These are phyloP conservation scores for Aspidiotus destructor DNA, from an alignment of 2,888 invertebrate species.

Conservation along the genomic window DNA sequence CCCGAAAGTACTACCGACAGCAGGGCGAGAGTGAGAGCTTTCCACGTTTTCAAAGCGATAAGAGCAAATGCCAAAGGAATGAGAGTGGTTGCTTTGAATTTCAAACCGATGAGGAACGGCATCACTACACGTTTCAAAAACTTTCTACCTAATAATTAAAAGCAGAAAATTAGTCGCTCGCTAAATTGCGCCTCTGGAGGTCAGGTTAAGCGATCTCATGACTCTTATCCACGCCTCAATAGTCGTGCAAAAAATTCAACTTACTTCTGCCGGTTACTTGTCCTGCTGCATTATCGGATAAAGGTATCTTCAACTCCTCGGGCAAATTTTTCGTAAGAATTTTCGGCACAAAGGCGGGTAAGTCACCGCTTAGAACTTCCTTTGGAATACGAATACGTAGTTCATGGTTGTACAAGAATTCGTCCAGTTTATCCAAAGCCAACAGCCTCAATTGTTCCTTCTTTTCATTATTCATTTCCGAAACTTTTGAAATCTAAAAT, in stretches of 20 bases:
- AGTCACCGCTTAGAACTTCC: constrained; percentile 50
- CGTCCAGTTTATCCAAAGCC: constrained; percentile 60
- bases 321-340: constrained; percentile 55
- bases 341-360: constrained; percentile 54
- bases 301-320: constrained; percentile 58
- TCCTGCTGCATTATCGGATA: constrained; percentile 48
- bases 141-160: constrained; percentile 57
- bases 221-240: too few species aligned
- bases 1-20: constrained; percentile 74
- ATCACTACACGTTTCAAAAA: constrained; percentile 74
- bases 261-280: constrained; percentile 39
- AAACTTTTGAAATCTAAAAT: constrained; percentile 24
- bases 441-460: constrained; percentile 43
- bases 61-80: constrained; percentile 70
- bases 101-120: constrained; percentile 74
- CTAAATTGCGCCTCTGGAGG: constrained; percentile 11
- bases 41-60: constrained; percentile 82
- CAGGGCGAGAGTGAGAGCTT: constrained; percentile 73
- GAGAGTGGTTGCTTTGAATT: constrained; percentile 74
- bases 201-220: too few species aligned
- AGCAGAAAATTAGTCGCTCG: constrained; percentile 25
- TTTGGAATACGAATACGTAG: constrained; percentile 64
- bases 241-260: background rate
- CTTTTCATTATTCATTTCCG: constrained; percentile 43
- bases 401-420: constrained; percentile 65